Evolutionary conservation across 1,140 invertebrate genomes (phyloP), one percentile per base, ranked within the genome.

Genomic region (Hirudo medicinalis): DNA sequence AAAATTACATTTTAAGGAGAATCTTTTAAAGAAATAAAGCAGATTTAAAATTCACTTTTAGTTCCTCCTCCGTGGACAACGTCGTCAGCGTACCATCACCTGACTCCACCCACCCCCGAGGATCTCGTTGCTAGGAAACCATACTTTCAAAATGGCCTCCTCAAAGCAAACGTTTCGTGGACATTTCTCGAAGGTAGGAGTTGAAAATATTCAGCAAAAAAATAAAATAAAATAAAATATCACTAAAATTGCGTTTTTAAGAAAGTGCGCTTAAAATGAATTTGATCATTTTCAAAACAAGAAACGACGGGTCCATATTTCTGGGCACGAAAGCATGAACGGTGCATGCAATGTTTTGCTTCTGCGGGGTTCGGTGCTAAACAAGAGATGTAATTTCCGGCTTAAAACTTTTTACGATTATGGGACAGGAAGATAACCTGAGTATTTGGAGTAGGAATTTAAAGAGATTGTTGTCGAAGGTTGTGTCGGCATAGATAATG

Each of bases 161-260:
- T 74, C 57, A 74, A 72, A 49, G 70, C 73, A 11, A 74, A 74
- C 57, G 70, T 74, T 6, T 67, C 73, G 27, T 74, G 73, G 73
- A 27, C 54, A 9, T 60, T 60, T 27, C 25, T 27, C 25, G 54
- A 25, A 57, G 70, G 70, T 60, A 49, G 43, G 9, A 15, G 43
- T 49, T 49, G 43, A 49, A 49, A 49, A 49, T 49, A 49, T 49
- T 49, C 11, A 6, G 11, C 40, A 40, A 40, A 40, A 40, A 40
- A 40, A 40, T 15, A 2, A 49, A 49, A 49, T 49, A 49, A 49
- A 49, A 2, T 49, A 49, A 36, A 49, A 49, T 49, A 17, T 11
- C 43, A 49, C 43, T 11, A 49, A 49, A 49, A 49, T 0, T 49
- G 15, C 15, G 6, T 49, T 49, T 49, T 15, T 5, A 49, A 49